Evolutionary conservation across 2,888 invertebrate genomes (phyloP).

Genomic region (Pimpla rufipes): DNA sequence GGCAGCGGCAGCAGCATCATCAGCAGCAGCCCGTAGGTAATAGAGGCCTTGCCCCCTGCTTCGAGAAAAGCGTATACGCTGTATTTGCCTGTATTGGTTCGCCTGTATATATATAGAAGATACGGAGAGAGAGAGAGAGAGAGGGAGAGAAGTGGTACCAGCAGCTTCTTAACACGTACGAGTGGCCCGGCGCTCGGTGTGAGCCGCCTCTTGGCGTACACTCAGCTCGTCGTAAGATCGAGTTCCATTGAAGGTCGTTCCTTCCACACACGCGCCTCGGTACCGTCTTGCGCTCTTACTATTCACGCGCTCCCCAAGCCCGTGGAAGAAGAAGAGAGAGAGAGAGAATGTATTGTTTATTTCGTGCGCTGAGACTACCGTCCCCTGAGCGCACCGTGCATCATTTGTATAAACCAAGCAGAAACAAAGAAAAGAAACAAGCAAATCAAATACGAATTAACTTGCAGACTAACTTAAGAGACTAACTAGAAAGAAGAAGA

Average conservation of each 20-base stretch:
- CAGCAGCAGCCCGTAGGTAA: constrained; percentile 58
- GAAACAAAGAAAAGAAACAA: too few relatives aligned
- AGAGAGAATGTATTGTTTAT: too few relatives aligned
- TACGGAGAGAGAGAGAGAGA: too few relatives aligned
- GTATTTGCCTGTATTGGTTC: constrained; percentile 49
- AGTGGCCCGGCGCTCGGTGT: constrained; percentile 48
- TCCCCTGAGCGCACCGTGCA: too few relatives aligned
- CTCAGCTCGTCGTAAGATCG: constrained; percentile 73
- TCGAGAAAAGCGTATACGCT: constrained; percentile 71
- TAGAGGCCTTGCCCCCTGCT: constrained; percentile 75
- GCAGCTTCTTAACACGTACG: constrained; percentile 47
- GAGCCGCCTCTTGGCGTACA: constrained; percentile 66
- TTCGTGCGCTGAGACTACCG: too few relatives aligned
- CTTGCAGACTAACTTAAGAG: too few relatives aligned
- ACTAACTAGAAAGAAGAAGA: constrained; percentile 39
- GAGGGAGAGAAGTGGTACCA: constrained; percentile 41
- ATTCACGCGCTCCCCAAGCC: constrained; percentile 37
- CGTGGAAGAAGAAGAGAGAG: constrained; percentile 43
- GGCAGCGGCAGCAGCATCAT: constrained; percentile 32
- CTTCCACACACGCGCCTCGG: constrained; percentile 40
- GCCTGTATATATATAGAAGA: constrained; percentile 31
- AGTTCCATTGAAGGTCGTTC: constrained; percentile 74
- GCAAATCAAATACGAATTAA: too few relatives aligned
- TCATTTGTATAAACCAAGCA: too few relatives aligned
- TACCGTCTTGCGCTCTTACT: not conserved